Evolutionary conservation across 2,888 invertebrate genomes (phyloP), one percentile per base, ranked within the genome.

Genomic region (Dione vanillae): DNA sequence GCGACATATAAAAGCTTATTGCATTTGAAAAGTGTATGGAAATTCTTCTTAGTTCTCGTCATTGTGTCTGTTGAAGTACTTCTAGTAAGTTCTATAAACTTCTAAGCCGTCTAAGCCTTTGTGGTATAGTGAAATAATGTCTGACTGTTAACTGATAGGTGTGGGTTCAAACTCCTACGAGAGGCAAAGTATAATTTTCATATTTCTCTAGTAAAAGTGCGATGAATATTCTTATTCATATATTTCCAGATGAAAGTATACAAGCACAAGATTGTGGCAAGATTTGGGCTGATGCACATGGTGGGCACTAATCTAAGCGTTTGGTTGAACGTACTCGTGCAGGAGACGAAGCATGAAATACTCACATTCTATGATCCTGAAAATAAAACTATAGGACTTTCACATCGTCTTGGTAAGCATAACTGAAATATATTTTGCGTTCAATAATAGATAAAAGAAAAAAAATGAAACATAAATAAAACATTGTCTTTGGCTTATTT

Each of bases 231-330:
- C 11, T 37, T 37, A 37, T 54, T 1, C 2, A 11, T 56, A n/a
- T 56, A 56, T n/a, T 89, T 88, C 20, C 97, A 98, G 96, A 97
- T 98, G 95, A 96, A 97, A 92, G 97, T 98, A 19, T 97, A 97
- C 89, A 96, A 96, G 78, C 97, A 97, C 87, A 97, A 97, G 88
- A 95, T 97, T 74, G 95, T 98, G 71, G 98, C 99, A 0, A 95
- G 98, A 74, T 98, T 99, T 82, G 99, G 99, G 1, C 94, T 99
- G 71, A 99, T 99, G 99, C 99, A 99, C 87, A 98, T 99, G 98
- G 97, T 99, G 70, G 99, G 99, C 35, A 99, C 99, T 12, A 99
- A 99, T 91, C 92, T 99, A 65, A 99, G 99, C 77, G 98, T 99
- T 19, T 99, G 99, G 99, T 94, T 99, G 51, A 97, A 98, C 84